Percentiles rank a stretch among this genome's conserved stretches.
These are phyloP conservation scores for Tipula lateralis DNA, from an alignment of 2,888 invertebrate genomes.

Conservation along the genomic window DNA sequence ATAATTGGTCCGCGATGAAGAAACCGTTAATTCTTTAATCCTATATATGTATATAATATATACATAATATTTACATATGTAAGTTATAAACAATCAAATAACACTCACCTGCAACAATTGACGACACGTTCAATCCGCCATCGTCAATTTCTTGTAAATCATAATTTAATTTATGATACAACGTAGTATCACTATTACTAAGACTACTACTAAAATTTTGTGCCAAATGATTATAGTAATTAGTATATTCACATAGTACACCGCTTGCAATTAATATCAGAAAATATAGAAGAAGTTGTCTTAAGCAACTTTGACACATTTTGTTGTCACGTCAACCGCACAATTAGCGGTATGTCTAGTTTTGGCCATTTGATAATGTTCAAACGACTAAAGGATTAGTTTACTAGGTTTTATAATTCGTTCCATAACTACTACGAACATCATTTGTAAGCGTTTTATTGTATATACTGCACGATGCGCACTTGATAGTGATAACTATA, in stretches of 20 bases:
- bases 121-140: neutral
- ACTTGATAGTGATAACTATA: neutral
- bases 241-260: neutral
- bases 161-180: neutral
- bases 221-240: neutral
- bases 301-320: slow-evolving; percentile 19
- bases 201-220: neutral
- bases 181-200: neutral
- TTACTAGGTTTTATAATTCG: neutral
- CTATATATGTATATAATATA: neutral
- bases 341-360: neutral
- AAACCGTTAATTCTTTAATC: neutral
- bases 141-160: slow-evolving; percentile 14
- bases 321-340: neutral
- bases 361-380: neutral
- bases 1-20: neutral
- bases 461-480: neutral
- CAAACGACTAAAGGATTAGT: neutral
- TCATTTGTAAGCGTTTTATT: neutral
- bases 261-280: slow-evolving; percentile 5
- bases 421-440: neutral
- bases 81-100: neutral
- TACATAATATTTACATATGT: neutral
- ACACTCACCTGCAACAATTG: neutral
- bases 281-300: neutral